Evolutionary conservation across 2,888 invertebrate genomes (phyloP).

Genomic region (Zaprionus bogoriensis): DNA sequence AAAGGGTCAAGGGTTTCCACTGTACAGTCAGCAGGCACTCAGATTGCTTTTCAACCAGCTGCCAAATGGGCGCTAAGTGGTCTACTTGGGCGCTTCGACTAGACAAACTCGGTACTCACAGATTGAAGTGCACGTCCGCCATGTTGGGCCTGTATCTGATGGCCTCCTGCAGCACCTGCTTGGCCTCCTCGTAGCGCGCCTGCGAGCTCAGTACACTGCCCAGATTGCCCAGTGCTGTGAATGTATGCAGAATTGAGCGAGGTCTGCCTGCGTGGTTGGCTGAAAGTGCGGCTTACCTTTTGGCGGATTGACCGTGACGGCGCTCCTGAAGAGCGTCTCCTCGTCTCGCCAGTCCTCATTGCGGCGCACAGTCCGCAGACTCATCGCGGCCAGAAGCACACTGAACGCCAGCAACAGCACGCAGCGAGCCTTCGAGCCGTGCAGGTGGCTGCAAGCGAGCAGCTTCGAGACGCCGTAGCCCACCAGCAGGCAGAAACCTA

Average conservation of each 20-base stretch:
- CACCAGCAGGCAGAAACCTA: constrained; percentile 95
- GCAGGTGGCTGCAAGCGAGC: constrained; percentile 65
- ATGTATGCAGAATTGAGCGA: neutral
- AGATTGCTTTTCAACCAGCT: constrained; percentile 11
- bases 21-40: constrained; percentile 3
- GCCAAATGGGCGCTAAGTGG: constrained; percentile 28
- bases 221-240: constrained; percentile 96
- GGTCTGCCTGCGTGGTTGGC: neutral
- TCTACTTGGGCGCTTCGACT: neutral
- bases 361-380: constrained; percentile 90
- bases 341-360: constrained; percentile 97
- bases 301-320: constrained; percentile 96
- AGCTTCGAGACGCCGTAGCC: constrained; percentile 87
- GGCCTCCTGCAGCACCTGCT: constrained; percentile 95
- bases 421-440: constrained; percentile 79
- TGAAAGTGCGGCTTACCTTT: constrained; percentile 88
- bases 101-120: constrained; percentile 88
- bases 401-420: constrained; percentile 82
- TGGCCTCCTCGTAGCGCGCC: constrained; percentile 93
- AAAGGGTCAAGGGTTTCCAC: neutral
- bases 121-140: constrained; percentile 99
- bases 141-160: constrained; percentile 96
- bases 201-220: constrained; percentile 96
- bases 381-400: constrained; percentile 87
- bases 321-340: constrained; percentile 95